Percentiles rank a stretch among this genome's conserved stretches.
These are phyloP conservation scores for Bedellia somnulentella DNA, from an alignment of 2,888 invertebrate genomes.

Conservation along the genomic window DNA sequence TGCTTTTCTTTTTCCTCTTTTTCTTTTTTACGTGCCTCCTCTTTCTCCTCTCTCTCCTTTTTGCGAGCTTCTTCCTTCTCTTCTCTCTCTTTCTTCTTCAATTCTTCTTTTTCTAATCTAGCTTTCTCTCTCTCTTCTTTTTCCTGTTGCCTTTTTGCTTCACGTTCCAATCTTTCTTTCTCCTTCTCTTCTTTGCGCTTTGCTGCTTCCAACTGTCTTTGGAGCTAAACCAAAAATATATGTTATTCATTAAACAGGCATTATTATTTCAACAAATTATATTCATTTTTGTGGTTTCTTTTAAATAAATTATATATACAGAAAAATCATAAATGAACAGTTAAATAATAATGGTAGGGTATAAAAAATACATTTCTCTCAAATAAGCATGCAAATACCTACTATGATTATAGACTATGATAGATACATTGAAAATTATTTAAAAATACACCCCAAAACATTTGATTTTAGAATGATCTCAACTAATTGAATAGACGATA, in stretches of 20 bases:
- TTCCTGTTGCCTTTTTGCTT: slow-evolving; percentile 40
- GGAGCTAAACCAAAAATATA: slow-evolving; percentile 31
- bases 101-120: slow-evolving; percentile 43
- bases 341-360: background rate
- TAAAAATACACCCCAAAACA: no score
- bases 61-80: slow-evolving; percentile 46
- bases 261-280: background rate
- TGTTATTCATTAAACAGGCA: background rate
- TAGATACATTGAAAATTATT: no score
- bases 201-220: slow-evolving; percentile 59
- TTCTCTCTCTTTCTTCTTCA: slow-evolving; percentile 34
- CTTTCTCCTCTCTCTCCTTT: slow-evolving; percentile 53
- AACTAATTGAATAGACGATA: no score
- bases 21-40: slow-evolving; percentile 51
- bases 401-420: no score
- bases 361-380: no score
- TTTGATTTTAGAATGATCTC: no score
- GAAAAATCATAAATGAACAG: no score
- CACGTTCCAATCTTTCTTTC: slow-evolving; percentile 44
- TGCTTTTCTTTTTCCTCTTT: slow-evolving; percentile 56
- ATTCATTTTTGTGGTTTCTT: background rate
- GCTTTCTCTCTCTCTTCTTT: slow-evolving; percentile 49
- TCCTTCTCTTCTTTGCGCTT: slow-evolving; percentile 61
- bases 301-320: slow-evolving; percentile 2
- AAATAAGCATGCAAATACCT: no score